Evolutionary conservation across 2,888 invertebrate species (phyloP), one percentile per base, ranked within the genome.

Genomic region (Caenorhabditis sp.): DNA sequence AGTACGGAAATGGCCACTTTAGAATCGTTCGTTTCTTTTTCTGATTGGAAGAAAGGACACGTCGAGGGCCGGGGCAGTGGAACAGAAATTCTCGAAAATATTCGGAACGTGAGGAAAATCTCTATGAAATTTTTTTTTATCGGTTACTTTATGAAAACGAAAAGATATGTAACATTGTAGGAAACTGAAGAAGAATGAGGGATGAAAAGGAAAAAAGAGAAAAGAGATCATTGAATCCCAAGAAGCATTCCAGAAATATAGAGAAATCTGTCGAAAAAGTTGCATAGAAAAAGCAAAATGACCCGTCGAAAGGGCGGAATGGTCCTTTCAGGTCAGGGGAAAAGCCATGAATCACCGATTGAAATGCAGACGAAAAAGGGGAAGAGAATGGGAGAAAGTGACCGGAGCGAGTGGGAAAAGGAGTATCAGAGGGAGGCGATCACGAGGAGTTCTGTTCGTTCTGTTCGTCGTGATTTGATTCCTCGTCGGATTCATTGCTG

Each of bases 401-500:
- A 65, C 56, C 66, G 66, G 66, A 66, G 32, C 27, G 5, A n/a
- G 46, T 32, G 35, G 41, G 35, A 52, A 48, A 55, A 48, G 58
- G 24, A 30, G 15, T 0, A 15, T 15, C 24, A 32, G 6, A 24
- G 17, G 17, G 11, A 39, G 20, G 8, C n/a, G 13, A 41, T 61
- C 46, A 68, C 15, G 59, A 61, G n/a, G 72, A 72, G 35, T 48
- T 55, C 11, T 62, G 62, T 27, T 72, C 72, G 43, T 72, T 72
- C 50, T 71, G 78, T 48, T 81, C 80, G 48, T 81, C 81, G 26
- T 81, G 79, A 13, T 73, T 79, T 20, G 81, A 81, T 56, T 84
- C 85, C 26, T 71, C 80, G 48, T 84, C 83, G n/a, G 80, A 81
- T 39, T 83, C 83, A 30, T 73, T 76, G 55, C 81, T 76, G 9